Base-by-base conservation (phyloP, 2,797 vertebrate species). In the Sebastes matsubarae region DNA sequence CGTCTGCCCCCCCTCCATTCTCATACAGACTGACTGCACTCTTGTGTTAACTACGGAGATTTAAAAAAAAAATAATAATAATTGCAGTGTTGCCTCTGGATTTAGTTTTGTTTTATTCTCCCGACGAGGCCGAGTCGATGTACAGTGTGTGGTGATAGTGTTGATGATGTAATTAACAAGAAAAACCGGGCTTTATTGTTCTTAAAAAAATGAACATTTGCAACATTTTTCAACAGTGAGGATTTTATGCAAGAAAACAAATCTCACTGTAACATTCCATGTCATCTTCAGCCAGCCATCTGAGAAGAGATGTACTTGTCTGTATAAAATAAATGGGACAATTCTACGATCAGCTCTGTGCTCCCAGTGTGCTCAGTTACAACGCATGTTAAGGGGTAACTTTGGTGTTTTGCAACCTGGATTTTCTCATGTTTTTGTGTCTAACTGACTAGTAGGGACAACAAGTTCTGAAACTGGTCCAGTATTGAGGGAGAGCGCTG, bases 201-300 rank as follows among this genome's bases (percentile, higher is more conserved):
- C 91, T 89, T 83, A 81, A 89, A 82, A 82, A 36, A 36, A 76
- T 14, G 32, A 87, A 91, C 74, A 87, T 89, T 97, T 96, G 95
- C 95, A 96, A 95, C 94, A 96, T 97, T 98, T 97, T 97, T 36
- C 96, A 97, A 95, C 96, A 96, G 96, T 96, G 87, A 96, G 95
- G 96, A 96, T 97, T 99, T 98, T 99, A 98, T 98, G 97, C 97
- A 98, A 94, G 89, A 86, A 90, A 85, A 89, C 68, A 96, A 96
- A 96, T 96, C 96, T 96, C 96, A 97, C 97, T 98, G 96, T 97
- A 97, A 99, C 98, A 99, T 99, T 99, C 98, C 98, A 98, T 96
- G 96, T 97, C 96, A 96, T 97, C 96, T 96, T 96, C 96, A 96
- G 95, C 96, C 96, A 96, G 96, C 96, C 89, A 80, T 90, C 95